Evolutionary conservation across 2,888 invertebrate genomes (phyloP).

Genomic region (Dynastes grantii): DNA sequence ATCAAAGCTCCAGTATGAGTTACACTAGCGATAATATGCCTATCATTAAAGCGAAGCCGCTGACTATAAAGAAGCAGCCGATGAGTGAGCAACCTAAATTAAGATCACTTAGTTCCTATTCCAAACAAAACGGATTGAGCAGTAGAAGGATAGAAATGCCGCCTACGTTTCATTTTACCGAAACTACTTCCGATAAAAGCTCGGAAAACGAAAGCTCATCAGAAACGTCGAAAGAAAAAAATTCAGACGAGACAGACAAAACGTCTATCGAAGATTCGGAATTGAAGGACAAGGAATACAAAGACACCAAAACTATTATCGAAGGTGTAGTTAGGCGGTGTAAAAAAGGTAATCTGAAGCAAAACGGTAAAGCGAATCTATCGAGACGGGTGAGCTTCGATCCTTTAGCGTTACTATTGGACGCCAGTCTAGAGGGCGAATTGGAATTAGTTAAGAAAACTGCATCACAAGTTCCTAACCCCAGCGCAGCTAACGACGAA

Average conservation of each 20-base stretch:
- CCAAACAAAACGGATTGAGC: slow-evolving; percentile 77
- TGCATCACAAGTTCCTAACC: slow-evolving; percentile 94
- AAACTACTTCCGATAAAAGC: slow-evolving; percentile 72
- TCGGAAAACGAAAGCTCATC: slow-evolving; percentile 64
- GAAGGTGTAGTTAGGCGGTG: slow-evolving; percentile 78
- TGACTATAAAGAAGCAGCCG: slow-evolving; percentile 89
- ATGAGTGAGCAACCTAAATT: slow-evolving; percentile 86
- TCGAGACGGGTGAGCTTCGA: slow-evolving; percentile 96
- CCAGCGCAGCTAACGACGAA: slow-evolving; percentile 98
- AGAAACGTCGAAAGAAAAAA: slow-evolving; percentile 53
- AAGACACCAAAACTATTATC: slow-evolving; percentile 52
- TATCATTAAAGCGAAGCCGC: slow-evolving; percentile 85
- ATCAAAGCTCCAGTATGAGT: slow-evolving; percentile 51
- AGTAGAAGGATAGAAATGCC: slow-evolving; percentile 88
- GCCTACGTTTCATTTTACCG: slow-evolving; percentile 86
- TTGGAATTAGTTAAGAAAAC: slow-evolving; percentile 96
- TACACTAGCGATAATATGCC: slow-evolving; percentile 68
- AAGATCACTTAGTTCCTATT: slow-evolving; percentile 72
- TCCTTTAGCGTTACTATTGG: slow-evolving; percentile 94
- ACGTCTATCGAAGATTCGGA: slow-evolving; percentile 53
- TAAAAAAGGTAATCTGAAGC: slow-evolving; percentile 87
- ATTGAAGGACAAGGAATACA: slow-evolving; percentile 64
- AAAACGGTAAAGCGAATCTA: slow-evolving; percentile 81
- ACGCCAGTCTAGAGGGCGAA: slow-evolving; percentile 98
- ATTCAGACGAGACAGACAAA: slow-evolving; percentile 65